Evolutionary conservation across 2,888 invertebrate species (phyloP), one percentile per base, ranked within the genome.

Genomic region (Apodemia hepburni): DNA sequence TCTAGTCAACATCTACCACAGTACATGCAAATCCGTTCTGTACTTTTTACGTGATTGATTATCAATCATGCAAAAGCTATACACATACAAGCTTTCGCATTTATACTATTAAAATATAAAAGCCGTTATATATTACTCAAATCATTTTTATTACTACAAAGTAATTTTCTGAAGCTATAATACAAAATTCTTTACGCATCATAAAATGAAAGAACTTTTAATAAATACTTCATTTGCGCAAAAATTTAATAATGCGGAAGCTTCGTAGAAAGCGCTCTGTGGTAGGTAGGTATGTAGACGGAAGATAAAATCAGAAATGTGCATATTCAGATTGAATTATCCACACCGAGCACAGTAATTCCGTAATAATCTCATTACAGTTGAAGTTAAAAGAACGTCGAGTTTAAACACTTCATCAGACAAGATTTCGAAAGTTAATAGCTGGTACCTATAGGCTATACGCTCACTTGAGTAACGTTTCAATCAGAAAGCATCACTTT

Each of bases 241-340:
- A 51, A 22, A 51, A 51, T 51, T 51, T 51, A 51, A 51, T 51
- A 22, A 51, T 51, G 51, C 18, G 51, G 51, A 51, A 54, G 27
- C 3, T 54, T 27, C 27, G 54, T 27, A 54, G 54, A 54, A 54
- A 54, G 54, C 54, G 15, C 54, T 27, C 15, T 54, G 27, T 54
- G 54, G 54, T 54, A 54, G 22, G 33, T 33, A 33, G 3, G 54
- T 51, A 51, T 51, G 51, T 5, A 22, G 54, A 15, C 27, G 51
- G 51, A 54, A 22, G 27, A 54, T 54, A 51, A 18, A 17, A 54
- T 54, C 51, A 11, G 27, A 12, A 54, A 27, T 54, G 22, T 54
- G 51, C 51, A 54, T 22, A 12, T 27, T 42, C 22, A 54, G 12
- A 54, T 54, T 54, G 22, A 54, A 54, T 54, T 54, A 54, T 54